Conservation (phyloP, 1,140 invertebrate species). For the Drosophila mauritiana region DNA sequence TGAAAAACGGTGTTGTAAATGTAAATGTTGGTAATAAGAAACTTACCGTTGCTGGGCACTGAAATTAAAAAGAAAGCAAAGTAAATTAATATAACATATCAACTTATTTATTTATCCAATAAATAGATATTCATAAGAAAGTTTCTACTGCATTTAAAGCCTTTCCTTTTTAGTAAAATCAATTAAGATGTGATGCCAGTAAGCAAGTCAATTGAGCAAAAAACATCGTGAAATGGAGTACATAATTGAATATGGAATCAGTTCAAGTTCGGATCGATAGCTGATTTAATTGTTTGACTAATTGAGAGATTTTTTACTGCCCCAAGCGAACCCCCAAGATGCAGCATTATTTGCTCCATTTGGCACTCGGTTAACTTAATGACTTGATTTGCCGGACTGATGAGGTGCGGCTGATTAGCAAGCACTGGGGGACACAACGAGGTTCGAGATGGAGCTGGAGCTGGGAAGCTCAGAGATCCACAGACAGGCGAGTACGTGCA, state of each 20-base stretch:
- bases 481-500: slow-evolving; percentile 64
- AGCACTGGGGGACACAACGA: slow-evolving; percentile 25
- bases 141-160: no score
- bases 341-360: slow-evolving; percentile 77
- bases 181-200: slow-evolving; percentile 33
- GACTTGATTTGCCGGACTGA: slow-evolving; percentile 77
- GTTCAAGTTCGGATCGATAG: slow-evolving; percentile 66
- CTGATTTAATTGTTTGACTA: slow-evolving; percentile 85
- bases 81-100: not conserved
- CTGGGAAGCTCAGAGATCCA: slow-evolving; percentile 16
- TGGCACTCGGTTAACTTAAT: slow-evolving; percentile 78
- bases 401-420: slow-evolving; percentile 77
- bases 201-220: not conserved
- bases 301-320: slow-evolving; percentile 84
- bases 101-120: no score
- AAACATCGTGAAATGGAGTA: slow-evolving; percentile 2
- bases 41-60: slow-evolving; percentile 78
- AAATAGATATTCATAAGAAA: no score
- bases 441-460: not conserved
- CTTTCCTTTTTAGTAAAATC: not conserved
- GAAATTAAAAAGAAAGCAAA: slow-evolving; percentile 38
- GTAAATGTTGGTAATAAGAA: not conserved
- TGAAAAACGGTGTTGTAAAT: slow-evolving; percentile 38
- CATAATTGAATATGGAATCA: slow-evolving; percentile 55
- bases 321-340: slow-evolving; percentile 70